Conservation (phyloP, 2,113 vertebrate genomes). For the Pteronura brasiliensis region DNA sequence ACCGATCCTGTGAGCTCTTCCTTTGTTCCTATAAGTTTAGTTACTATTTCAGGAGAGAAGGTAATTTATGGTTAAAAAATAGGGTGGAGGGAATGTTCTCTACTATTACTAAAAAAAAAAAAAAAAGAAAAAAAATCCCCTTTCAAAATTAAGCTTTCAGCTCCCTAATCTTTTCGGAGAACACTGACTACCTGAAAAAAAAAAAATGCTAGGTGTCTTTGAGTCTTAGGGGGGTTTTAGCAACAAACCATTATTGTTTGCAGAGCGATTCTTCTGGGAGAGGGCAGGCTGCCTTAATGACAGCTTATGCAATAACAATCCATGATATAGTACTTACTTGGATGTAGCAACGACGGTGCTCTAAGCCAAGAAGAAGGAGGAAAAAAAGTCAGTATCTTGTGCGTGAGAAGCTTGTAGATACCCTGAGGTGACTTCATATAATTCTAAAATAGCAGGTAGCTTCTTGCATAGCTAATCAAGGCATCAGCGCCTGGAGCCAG, state of each 20-base stretch:
- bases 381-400: constrained; percentile 83
- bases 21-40: constrained; percentile 64
- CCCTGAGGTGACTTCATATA: constrained; percentile 87
- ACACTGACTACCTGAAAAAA: constrained; percentile 68
- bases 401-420: constrained; percentile 89
- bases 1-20: constrained; percentile 24
- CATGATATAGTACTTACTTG: constrained; percentile 82
- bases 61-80: constrained; percentile 32
- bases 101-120: background rate
- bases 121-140: background rate
- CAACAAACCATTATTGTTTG: constrained; percentile 83
- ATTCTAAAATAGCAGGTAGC: constrained; percentile 89
- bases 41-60: constrained; percentile 67
- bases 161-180: constrained; percentile 63
- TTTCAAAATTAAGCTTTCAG: constrained; percentile 58
- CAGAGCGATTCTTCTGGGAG: constrained; percentile 81
- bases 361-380: constrained; percentile 82
- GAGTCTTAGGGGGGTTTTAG: constrained; percentile 76
- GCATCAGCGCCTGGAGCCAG: constrained; percentile 86
- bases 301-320: constrained; percentile 85
- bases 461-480: constrained; percentile 90
- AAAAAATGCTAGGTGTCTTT: constrained; percentile 73
- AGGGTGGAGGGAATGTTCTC: background rate
- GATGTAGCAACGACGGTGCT: constrained; percentile 83
- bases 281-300: constrained; percentile 82